Evolutionary conservation across 2,888 invertebrate genomes (phyloP).

Genomic region (Orthosia incerta): DNA sequence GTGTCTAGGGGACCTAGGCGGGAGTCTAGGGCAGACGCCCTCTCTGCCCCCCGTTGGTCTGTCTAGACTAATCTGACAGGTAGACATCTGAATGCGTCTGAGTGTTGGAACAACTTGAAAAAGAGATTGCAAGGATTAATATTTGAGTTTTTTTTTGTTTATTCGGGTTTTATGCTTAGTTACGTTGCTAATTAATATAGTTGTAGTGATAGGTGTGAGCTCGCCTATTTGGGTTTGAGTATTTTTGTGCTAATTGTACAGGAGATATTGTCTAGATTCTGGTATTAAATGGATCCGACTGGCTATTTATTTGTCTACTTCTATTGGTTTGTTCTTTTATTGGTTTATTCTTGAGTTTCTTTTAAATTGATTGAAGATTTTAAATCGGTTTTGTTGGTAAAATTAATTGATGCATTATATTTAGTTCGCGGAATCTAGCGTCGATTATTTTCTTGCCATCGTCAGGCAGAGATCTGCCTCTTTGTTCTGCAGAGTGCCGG

Average conservation of each 20-base stretch:
- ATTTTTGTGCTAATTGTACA: neutral
- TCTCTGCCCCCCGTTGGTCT: slow-evolving; percentile 17
- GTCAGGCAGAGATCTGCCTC: too few species aligned
- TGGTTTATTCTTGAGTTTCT: neutral
- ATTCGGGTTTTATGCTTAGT: neutral
- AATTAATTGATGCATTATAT: too few species aligned
- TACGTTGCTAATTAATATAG: neutral
- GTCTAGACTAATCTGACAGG: slow-evolving; percentile 70
- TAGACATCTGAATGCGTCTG: slow-evolving; percentile 46
- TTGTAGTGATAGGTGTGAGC: too few species aligned
- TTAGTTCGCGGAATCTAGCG: too few species aligned
- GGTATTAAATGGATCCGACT: neutral
- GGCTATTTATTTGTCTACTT: neutral
- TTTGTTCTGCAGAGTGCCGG: too few species aligned
- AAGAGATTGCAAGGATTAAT: slow-evolving; percentile 27
- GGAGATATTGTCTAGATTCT: neutral
- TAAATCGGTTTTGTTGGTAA: too few species aligned
- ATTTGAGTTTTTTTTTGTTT: neutral
- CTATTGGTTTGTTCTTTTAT: too few species aligned
- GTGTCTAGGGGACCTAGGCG: slow-evolving; percentile 13
- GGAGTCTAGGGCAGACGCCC: slow-evolving; percentile 25
- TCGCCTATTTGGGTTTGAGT: neutral
- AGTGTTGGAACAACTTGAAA: slow-evolving; percentile 28
- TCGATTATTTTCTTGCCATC: too few species aligned
- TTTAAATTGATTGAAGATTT: too few species aligned